These are phyloP conservation scores for Catagonus wagneri DNA, from an alignment of 2,113 vertebrate genomes.

Conservation along the genomic window DNA sequence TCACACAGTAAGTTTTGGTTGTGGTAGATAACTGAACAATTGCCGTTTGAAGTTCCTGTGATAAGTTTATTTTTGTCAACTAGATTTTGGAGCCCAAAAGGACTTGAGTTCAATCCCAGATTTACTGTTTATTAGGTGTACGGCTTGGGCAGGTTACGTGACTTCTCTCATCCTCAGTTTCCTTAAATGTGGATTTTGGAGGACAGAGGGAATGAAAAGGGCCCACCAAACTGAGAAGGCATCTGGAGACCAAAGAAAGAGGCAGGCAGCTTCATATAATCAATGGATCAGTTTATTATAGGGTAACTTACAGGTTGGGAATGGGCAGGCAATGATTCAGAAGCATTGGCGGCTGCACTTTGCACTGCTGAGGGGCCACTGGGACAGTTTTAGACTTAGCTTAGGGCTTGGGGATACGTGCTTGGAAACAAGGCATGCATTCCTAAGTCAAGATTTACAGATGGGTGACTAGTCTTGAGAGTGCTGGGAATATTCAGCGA, in stretches of 20 bases:
- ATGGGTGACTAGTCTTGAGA: background rate
- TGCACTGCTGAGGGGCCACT: background rate
- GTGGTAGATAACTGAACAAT: background rate
- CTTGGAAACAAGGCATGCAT: background rate
- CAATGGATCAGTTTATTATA: background rate
- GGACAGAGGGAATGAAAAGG: background rate
- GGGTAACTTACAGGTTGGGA: background rate
- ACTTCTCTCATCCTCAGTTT: background rate
- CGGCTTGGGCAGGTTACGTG: background rate
- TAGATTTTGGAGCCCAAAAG: background rate
- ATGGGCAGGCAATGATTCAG: background rate
- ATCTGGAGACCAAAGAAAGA: background rate
- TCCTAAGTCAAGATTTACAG: background rate
- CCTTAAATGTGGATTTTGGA: background rate
- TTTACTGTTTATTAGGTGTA: background rate
- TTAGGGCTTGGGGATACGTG: background rate
- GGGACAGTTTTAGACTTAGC: background rate
- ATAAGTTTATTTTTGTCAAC: background rate
- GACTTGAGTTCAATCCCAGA: background rate
- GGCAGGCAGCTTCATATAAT: background rate
- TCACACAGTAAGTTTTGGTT: slow-evolving; percentile 86
- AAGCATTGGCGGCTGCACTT: background rate
- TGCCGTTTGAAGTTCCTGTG: background rate
- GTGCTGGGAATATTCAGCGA: background rate
- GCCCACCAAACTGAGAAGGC: background rate